A percentile compares a stretch with the other conserved stretches of the same genome.
Conservation (phyloP, 2,888 invertebrate species). For the Frankliniella intonsa region DNA sequence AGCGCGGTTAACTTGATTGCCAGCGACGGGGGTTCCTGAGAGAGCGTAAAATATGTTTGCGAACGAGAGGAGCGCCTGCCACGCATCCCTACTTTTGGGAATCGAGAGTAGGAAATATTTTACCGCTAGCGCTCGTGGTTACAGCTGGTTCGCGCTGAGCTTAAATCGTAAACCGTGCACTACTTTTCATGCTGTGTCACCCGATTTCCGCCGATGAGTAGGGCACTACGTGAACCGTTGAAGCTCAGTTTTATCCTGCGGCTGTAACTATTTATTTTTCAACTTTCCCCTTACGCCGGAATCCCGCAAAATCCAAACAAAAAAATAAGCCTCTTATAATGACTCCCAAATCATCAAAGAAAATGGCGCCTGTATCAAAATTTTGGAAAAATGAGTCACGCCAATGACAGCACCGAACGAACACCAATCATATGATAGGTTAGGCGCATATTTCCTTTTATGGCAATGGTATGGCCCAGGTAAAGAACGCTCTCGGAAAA, state of each 20-base stretch:
- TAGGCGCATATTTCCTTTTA: conserved; percentile 19
- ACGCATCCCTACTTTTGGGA: no score
- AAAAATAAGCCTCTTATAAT: no score
- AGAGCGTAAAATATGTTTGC: neutral
- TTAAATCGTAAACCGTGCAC: neutral
- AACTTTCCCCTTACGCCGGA: no score
- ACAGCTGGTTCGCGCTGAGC: neutral
- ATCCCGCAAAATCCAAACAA: no score
- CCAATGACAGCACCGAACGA: neutral
- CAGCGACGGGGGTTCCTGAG: neutral
- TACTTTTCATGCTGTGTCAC: neutral
- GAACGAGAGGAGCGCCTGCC: no score
- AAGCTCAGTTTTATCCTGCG: neutral
- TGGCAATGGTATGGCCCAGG: conserved; percentile 10
- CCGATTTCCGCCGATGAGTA: neutral
- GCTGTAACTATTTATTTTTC: neutral
- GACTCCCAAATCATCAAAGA: no score
- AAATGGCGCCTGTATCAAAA: no score
- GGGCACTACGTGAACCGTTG: neutral
- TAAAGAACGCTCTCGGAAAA: neutral
- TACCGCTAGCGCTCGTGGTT: no score
- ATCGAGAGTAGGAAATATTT: no score
- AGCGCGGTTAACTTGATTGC: neutral
- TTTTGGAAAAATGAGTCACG: neutral
- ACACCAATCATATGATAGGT: conserved; percentile 1